Conservation (phyloP, 2,888 invertebrate species). For the Melanargia galathea region DNA sequence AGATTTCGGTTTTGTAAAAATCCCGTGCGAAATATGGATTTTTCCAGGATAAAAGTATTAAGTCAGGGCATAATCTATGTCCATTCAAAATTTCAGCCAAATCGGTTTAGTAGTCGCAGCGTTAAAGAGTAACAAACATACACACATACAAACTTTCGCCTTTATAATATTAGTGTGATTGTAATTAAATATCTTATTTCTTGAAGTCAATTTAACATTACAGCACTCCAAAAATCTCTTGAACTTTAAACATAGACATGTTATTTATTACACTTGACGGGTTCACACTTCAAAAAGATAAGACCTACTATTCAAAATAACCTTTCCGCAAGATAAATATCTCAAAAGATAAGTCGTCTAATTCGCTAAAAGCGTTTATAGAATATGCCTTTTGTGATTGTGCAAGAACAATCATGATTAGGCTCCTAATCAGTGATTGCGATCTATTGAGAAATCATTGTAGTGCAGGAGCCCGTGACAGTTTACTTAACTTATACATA, state of each 20-base stretch:
- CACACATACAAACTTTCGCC: too few species aligned
- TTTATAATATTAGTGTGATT: too few species aligned
- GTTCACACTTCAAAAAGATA: conserved; percentile 21
- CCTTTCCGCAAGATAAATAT: conserved; percentile 29
- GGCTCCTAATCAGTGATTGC: conserved; percentile 21
- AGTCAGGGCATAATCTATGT: too few species aligned
- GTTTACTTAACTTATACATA: background rate
- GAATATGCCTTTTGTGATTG: conserved; percentile 33
- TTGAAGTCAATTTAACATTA: background rate
- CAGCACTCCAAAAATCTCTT: background rate
- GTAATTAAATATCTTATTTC: too few species aligned
- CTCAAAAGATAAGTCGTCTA: conserved; percentile 30
- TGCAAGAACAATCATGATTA: conserved; percentile 30
- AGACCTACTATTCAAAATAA: conserved; percentile 29
- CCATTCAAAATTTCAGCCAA: too few species aligned
- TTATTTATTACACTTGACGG: conserved; percentile 16
- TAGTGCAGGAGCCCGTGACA: background rate
- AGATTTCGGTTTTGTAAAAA: too few species aligned
- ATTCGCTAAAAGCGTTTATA: conserved; percentile 35
- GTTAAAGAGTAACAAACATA: too few species aligned
- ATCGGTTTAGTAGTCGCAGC: too few species aligned
- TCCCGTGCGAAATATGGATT: too few species aligned
- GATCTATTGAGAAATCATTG: conserved; percentile 30
- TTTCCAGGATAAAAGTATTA: too few species aligned
- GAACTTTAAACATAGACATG: conserved; percentile 10